Base-by-base conservation (phyloP, 2,888 invertebrate genomes). In the Leuctra nigra region DNA sequence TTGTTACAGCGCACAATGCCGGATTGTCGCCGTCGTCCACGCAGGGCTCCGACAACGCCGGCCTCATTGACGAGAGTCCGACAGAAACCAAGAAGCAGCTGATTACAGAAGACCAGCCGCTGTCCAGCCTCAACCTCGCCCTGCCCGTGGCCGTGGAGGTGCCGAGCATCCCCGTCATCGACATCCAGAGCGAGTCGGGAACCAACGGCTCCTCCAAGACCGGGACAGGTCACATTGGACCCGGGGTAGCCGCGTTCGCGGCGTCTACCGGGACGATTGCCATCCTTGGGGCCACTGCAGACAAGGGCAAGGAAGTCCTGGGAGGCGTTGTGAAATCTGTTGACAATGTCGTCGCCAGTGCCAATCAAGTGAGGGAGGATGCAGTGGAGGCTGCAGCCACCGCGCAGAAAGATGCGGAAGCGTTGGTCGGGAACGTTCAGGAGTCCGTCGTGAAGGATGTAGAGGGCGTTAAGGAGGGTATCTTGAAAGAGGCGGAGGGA, bases 1-100 rank as follows among this genome's bases (percentile, higher is more conserved):
- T n/a, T n/a, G n/a, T 29, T 46, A 18, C 61, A 61, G 61, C 61
- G 22, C 61, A 61, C 54, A 59, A 41, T 33, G 61, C 61, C 16
- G 58, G 61, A 1, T 20, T 61, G 38, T 61, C 61, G 1, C 61
- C 61, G 6, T 61, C 61, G 20, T 61, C 61, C 20, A 61, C 61
- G 4, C 61, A 59, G 23, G 57, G 53, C 16, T 61, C 61, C 13
- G 61, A 61, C 22, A 59, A 61, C 35, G 58, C 46, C 20, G 39
- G 55, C 22, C 47, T 57, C 6, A 52, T 33, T 9, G 35, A 29
- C 6, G 57, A 56, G 24, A 24, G 22, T 14, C 44, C 54, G 6
- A 33, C 38, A 2, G 56, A 56, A 4, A 13, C 22, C 13, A 50
- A 38, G 44, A 39, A 35, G 55, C 35, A 25, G 6, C 22, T 36